Conservation (phyloP, 2,888 invertebrate genomes). For the Caenorhabditis sp. region DNA sequence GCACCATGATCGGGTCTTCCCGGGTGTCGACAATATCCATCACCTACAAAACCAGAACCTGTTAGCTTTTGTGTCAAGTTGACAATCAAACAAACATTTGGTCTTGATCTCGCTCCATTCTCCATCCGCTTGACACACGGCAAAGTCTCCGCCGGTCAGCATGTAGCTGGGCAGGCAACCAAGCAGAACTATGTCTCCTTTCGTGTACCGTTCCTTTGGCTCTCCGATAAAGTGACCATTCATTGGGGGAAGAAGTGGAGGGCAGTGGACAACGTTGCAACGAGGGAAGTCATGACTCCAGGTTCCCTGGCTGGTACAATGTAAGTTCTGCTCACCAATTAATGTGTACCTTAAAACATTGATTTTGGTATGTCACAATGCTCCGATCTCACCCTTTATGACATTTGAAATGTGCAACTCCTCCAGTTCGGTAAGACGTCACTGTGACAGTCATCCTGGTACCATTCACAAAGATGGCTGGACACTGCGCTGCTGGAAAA, state of each 20-base stretch:
- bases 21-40: constrained; percentile 75
- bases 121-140: constrained; percentile 92
- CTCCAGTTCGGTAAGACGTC: constrained; percentile 84
- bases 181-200: constrained; percentile 87
- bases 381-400: constrained; percentile 74
- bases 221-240: constrained; percentile 73
- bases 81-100: constrained; percentile 69
- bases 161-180: constrained; percentile 92
- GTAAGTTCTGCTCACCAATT: constrained; percentile 74
- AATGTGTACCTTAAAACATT: constrained; percentile 68
- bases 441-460: constrained; percentile 71
- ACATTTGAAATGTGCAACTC: constrained; percentile 87
- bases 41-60: constrained; percentile 57
- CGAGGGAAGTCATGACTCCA: constrained; percentile 79
- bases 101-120: constrained; percentile 86
- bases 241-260: constrained; percentile 63
- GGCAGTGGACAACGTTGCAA: constrained; percentile 74
- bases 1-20: constrained; percentile 76
- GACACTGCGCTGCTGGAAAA: constrained; percentile 77
- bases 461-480: constrained; percentile 75
- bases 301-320: constrained; percentile 77
- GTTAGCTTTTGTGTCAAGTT: neutral
- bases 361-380: neutral
- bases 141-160: constrained; percentile 93
- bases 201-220: constrained; percentile 63